Evolutionary conservation across 2,113 vertebrate species (phyloP).

Genomic region (Phalacrocorax pelagicus): DNA sequence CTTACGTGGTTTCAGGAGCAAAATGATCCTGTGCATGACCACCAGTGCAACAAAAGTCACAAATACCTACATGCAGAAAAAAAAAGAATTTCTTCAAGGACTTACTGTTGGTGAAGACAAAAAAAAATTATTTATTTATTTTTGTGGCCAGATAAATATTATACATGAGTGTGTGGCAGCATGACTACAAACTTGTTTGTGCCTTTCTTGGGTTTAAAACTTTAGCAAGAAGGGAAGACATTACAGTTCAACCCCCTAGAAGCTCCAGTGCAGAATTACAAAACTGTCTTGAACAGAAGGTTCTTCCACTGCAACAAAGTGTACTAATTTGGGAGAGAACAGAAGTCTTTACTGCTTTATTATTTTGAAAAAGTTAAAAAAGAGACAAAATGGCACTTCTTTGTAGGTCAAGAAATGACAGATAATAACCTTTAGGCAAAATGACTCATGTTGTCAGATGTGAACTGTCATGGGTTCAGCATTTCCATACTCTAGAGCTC

Average conservation of each 20-base stretch:
- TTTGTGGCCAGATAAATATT: slow-evolving; percentile 82
- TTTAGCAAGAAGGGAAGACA: not conserved
- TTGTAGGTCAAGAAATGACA: not conserved
- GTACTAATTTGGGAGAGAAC: not conserved
- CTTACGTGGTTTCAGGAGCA: not conserved
- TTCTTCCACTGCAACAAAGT: not conserved
- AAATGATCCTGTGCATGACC: not conserved
- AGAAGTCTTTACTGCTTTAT: not conserved
- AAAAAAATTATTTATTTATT: slow-evolving; percentile 60
- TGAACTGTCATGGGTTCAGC: not conserved
- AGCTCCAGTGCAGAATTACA: not conserved
- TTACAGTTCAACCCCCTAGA: not conserved
- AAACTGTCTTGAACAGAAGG: not conserved
- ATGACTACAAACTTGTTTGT: not conserved
- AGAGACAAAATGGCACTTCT: not conserved
- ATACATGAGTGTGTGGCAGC: slow-evolving; percentile 67
- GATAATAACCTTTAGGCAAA: not conserved
- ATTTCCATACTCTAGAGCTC: not conserved
- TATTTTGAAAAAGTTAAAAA: not conserved
- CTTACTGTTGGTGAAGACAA: slow-evolving; percentile 79
- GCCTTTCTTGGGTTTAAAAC: not conserved
- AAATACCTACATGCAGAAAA: not conserved
- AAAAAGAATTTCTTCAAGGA: slow-evolving; percentile 19
- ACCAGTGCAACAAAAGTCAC: not conserved
- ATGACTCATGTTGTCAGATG: not conserved